phyloP scores from a whole-genome alignment of 2,113 vertebrate genomes.

The Urocynchramus pylzowi region DNA sequence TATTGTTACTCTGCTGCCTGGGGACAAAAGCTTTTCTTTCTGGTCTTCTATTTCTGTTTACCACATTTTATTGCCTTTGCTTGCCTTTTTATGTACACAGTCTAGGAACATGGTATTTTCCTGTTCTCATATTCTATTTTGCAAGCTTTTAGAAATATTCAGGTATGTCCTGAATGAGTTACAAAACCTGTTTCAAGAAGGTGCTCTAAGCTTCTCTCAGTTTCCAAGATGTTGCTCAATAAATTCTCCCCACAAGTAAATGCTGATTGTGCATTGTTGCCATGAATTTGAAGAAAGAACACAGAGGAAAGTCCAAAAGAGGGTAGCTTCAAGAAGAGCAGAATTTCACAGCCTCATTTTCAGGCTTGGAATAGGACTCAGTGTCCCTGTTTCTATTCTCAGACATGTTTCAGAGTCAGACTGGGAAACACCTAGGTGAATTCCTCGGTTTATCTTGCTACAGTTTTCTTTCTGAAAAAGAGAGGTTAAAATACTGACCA shows the following conservation, averaged over 20 bases:
- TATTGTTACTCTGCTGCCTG: not conserved
- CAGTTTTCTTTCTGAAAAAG: not conserved
- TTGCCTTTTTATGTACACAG: not conserved
- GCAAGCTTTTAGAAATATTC: not conserved
- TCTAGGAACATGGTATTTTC: not conserved
- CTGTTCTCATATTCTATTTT: not conserved
- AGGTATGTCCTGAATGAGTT: not conserved
- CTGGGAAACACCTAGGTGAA: not conserved
- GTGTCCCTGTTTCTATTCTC: not conserved
- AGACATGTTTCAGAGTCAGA: not conserved
- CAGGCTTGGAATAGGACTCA: not conserved
- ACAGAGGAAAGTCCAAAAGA: not conserved
- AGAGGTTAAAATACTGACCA: not conserved
- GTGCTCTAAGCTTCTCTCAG: not conserved
- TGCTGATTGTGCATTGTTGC: not conserved
- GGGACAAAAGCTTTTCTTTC: constrained; percentile 8
- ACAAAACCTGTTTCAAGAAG: not conserved
- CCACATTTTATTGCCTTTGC: not conserved
- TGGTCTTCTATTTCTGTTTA: not conserved
- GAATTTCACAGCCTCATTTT: constrained; percentile 5
- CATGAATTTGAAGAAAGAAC: not conserved
- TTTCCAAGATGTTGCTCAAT: not conserved
- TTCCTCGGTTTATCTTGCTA: not conserved
- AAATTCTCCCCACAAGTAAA: not conserved
- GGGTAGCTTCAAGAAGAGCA: not conserved